Base-by-base conservation (phyloP, 2,113 vertebrate species). In the Rhipidura dahli region DNA sequence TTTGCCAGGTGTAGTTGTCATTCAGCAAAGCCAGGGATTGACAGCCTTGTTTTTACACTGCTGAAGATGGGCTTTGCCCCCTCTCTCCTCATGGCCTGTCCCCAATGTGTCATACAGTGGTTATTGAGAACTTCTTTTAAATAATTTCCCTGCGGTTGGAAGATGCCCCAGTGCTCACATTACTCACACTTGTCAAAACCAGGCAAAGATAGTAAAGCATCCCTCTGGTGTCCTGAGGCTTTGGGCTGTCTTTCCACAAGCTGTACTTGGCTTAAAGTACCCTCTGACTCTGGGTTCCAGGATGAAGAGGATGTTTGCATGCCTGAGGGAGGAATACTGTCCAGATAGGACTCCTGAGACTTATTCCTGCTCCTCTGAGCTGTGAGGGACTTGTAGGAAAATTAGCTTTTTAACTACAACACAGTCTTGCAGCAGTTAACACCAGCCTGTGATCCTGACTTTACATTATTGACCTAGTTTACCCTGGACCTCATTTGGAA, bases 101-200 rank as follows among this genome's bases (percentile, higher is more conserved):
- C 85, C 89, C 59, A 81, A 59, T 75, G 80, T 95, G 91, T 87
- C 76, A 83, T 83, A 53, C 28, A n/a, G 6, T 27, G 30, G 78
- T 60, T 94, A 88, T 88, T 57, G 94, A 82, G 87, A 77, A 76
- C 68, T 71, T 73, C 51, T 79, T 96, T 83, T 71, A 89, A 96
- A 96, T 86, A 69, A 91, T 92, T 95, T 93, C 86, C 79, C 81
- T 75, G 64, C 3, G 11, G 27, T 2, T 79, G 70, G 91, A 89
- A 89, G 68, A 69, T 93, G 65, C 40, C 78, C 79, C 90, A 63
- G 51, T 73, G 72, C 49, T 91, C 83, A 59, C 72, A 90, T 94
- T 88, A 87, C 65, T 96, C 85, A 75, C 61, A 64, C 57, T 75
- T 96, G 86, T 87, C 88, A 97, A 89, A 95, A 92, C 57, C 0